These are phyloP conservation scores for Myotis findleyi DNA, from an alignment of 2,797 vertebrate genomes.

Conservation along the genomic window DNA sequence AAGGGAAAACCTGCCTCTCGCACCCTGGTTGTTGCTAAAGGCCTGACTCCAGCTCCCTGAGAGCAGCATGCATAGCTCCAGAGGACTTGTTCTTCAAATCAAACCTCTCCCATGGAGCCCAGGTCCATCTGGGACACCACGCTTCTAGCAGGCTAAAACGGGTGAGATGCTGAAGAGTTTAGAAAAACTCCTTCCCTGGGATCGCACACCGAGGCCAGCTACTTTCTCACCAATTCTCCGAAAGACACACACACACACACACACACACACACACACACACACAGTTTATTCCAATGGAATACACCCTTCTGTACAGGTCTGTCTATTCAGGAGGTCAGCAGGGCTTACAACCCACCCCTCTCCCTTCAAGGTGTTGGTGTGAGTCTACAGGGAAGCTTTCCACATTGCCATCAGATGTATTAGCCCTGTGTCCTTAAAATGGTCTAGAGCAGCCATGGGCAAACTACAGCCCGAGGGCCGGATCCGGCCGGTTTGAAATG, in stretches of 20 bases:
- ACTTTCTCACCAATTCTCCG: not conserved
- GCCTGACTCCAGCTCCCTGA: not conserved
- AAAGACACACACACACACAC: not conserved
- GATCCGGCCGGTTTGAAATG: too few relatives aligned
- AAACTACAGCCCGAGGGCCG: too few relatives aligned
- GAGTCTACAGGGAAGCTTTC: not conserved
- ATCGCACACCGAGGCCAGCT: not conserved
- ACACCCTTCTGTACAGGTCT: not conserved
- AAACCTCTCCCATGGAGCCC: not conserved
- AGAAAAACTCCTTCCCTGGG: not conserved
- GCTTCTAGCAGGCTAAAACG: not conserved
- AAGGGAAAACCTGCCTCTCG: not conserved
- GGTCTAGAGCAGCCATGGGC: not conserved
- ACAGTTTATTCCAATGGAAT: not conserved
- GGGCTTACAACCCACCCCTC: not conserved
- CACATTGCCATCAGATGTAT: not conserved
- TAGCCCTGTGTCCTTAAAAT: not conserved
- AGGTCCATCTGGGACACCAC: not conserved
- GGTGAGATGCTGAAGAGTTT: not conserved
- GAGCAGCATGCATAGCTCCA: constrained; percentile 36
- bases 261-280: not conserved
- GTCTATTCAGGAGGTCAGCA: not conserved
- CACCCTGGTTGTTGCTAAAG: not conserved
- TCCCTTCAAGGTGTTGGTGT: not conserved
- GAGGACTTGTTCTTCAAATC: not conserved